Evolutionary conservation across 2,888 invertebrate genomes (phyloP).

Genomic region (Leucophenga montana): DNA sequence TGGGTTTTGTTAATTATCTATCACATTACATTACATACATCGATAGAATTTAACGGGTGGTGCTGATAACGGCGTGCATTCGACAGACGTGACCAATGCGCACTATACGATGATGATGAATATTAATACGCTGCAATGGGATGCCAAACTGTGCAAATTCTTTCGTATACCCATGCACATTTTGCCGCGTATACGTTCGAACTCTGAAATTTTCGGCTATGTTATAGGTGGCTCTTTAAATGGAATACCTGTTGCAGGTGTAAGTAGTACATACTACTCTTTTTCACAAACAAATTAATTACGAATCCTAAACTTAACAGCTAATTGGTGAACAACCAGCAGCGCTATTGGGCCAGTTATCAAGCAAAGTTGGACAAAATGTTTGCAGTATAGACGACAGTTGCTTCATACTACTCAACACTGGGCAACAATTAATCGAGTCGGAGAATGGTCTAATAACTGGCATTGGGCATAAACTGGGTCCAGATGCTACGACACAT

Average conservation of each 20-base stretch:
- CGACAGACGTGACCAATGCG: constrained; percentile 98
- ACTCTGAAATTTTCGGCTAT: constrained; percentile 92
- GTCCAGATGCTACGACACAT: constrained; percentile 81
- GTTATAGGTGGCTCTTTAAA: constrained; percentile 82
- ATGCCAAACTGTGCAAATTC: constrained; percentile 87
- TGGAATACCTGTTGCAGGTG: constrained; percentile 90
- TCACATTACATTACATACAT: too few relatives aligned
- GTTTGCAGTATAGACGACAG: constrained; percentile 97
- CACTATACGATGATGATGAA: constrained; percentile 97
- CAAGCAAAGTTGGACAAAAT: constrained; percentile 89
- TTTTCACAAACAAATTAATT: not conserved
- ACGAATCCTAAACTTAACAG: constrained; percentile 73
- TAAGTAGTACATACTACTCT: constrained; percentile 73
- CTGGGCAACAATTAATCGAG: constrained; percentile 84
- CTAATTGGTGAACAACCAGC: constrained; percentile 97
- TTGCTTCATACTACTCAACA: constrained; percentile 95
- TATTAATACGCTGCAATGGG: constrained; percentile 90
- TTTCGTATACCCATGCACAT: constrained; percentile 89
- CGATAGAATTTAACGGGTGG: constrained; percentile 80
- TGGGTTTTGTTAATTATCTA: too few relatives aligned
- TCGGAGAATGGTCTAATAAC: constrained; percentile 91
- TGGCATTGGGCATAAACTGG: constrained; percentile 91
- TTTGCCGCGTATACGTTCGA: constrained; percentile 91
- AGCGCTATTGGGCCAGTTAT: constrained; percentile 93
- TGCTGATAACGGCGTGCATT: constrained; percentile 79